A percentile compares a stretch with the other conserved stretches of the same genome.
These are phyloP conservation scores for Drosophila nigricruria DNA, from an alignment of 2,888 invertebrate species.

Conservation along the genomic window DNA sequence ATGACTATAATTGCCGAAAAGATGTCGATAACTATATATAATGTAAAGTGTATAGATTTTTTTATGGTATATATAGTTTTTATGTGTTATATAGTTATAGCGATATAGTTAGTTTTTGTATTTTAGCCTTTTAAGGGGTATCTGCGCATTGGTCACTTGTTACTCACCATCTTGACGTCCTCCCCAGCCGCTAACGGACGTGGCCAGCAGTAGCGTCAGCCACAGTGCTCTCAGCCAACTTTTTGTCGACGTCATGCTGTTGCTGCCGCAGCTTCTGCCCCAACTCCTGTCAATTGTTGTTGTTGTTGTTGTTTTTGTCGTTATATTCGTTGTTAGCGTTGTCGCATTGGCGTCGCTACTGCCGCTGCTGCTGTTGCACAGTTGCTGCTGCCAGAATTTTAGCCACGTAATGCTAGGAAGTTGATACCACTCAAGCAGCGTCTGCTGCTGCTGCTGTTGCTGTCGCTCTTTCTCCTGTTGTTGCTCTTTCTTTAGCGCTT, in stretches of 20 bases:
- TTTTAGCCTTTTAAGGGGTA: too few species aligned
- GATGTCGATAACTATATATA: too few species aligned
- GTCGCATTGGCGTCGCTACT: constrained; percentile 40
- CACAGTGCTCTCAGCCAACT: constrained; percentile 74
- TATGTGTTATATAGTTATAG: too few species aligned
- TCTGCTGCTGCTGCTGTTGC: constrained; percentile 14
- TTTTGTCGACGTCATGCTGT: constrained; percentile 69
- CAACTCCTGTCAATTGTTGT: constrained; percentile 3
- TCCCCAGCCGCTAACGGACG: constrained; percentile 82
- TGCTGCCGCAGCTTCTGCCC: constrained; percentile 33
- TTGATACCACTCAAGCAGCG: constrained; percentile 49
- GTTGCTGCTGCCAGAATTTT: constrained; percentile 68
- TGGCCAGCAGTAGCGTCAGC: constrained; percentile 77
- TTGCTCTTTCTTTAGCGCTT: neutral
- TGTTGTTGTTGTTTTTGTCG: constrained; percentile 28
- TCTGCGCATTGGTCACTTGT: neutral
- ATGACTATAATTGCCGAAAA: neutral
- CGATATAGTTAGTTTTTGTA: too few species aligned
- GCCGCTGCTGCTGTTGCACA: constrained; percentile 34
- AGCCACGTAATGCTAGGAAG: constrained; percentile 77
- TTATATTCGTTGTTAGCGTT: constrained; percentile 51
- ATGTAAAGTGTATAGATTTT: too few species aligned
- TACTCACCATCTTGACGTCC: constrained; percentile 84
- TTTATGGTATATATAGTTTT: too few species aligned
- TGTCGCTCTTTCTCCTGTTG: constrained; percentile 6